Percentiles rank a stretch among this genome's conserved stretches.
These are phyloP conservation scores for Lasiommata megera DNA, from an alignment of 2,888 invertebrate genomes.

Conservation along the genomic window DNA sequence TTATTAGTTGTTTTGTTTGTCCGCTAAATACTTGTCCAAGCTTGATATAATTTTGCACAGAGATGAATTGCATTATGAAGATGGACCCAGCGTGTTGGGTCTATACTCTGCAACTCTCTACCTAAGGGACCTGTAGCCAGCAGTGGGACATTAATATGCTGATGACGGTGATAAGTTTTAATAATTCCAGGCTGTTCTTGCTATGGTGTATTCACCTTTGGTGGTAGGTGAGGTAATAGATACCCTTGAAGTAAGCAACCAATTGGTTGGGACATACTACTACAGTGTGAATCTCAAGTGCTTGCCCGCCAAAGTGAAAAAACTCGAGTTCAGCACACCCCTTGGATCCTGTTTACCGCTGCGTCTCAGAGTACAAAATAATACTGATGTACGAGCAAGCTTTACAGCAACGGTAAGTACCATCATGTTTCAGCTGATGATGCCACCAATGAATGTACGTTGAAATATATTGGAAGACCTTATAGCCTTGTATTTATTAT, in stretches of 20 bases:
- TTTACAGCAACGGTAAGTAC: slow-evolving; percentile 52
- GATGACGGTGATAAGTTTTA: neutral
- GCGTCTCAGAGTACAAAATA: slow-evolving; percentile 63
- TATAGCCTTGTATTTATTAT: too few relatives aligned
- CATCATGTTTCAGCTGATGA: too few relatives aligned
- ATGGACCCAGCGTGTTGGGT: too few relatives aligned
- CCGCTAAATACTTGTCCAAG: too few relatives aligned
- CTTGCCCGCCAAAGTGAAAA: slow-evolving; percentile 64
- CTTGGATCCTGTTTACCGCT: slow-evolving; percentile 57
- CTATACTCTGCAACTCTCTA: too few relatives aligned
- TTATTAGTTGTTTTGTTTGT: too few relatives aligned
- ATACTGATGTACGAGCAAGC: slow-evolving; percentile 48
- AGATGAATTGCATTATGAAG: too few relatives aligned
- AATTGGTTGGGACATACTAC: slow-evolving; percentile 53
- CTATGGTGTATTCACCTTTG: slow-evolving; percentile 62
- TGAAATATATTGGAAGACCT: too few relatives aligned
- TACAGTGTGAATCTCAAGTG: slow-evolving; percentile 62
- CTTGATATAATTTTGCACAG: too few relatives aligned
- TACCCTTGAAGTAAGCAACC: slow-evolving; percentile 55
- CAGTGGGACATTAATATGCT: too few relatives aligned
- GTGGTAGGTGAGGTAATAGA: slow-evolving; percentile 61
- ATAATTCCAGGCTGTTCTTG: slow-evolving; percentile 49
- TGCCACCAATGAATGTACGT: too few relatives aligned
- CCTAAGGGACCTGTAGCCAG: too few relatives aligned
- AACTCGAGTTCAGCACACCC: slow-evolving; percentile 51